phyloP scores from a whole-genome alignment of 2,797 vertebrate genomes.

The Oophaga sylvatica region DNA sequence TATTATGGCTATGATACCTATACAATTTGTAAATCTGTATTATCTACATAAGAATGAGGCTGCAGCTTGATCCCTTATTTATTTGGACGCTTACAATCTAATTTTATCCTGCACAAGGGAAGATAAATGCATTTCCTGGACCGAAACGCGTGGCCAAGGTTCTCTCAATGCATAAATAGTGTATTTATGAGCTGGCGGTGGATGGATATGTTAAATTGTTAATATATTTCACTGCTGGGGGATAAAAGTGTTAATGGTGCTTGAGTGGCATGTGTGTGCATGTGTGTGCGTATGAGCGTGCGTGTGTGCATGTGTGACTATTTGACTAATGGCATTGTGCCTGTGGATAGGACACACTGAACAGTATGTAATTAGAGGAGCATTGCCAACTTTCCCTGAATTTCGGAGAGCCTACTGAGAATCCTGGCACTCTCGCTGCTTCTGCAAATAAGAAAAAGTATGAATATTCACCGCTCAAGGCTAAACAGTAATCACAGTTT shows the following conservation, averaged over 20 bases:
- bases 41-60: slow-evolving; percentile 4
- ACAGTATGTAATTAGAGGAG: slow-evolving; percentile 56
- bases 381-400: slow-evolving; percentile 54
- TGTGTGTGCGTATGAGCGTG: slow-evolving; percentile 16
- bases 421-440: slow-evolving; percentile 52
- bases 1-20: background rate
- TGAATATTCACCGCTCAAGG: slow-evolving; percentile 61
- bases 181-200: slow-evolving; percentile 43
- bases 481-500: slow-evolving; percentile 62
- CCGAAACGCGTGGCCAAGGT: slow-evolving; percentile 13
- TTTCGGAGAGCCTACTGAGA: slow-evolving; percentile 50
- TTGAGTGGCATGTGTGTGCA: slow-evolving; percentile 41
- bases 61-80: slow-evolving; percentile 13
- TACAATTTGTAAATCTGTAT: background rate
- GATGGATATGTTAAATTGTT: slow-evolving; percentile 56
- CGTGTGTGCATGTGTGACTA: slow-evolving; percentile 27
- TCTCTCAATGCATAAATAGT: slow-evolving; percentile 45
- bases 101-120: slow-evolving; percentile 27
- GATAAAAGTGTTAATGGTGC: slow-evolving; percentile 56
- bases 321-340: slow-evolving; percentile 52
- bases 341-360: slow-evolving; percentile 53
- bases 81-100: slow-evolving; percentile 37
- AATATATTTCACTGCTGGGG: slow-evolving; percentile 45
- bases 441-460: slow-evolving; percentile 56
- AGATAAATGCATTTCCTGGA: slow-evolving; percentile 38